Evolutionary conservation across 2,113 vertebrate species (phyloP), one percentile per base, ranked within the genome.

Genomic region (Phalacrocorax carbo): DNA sequence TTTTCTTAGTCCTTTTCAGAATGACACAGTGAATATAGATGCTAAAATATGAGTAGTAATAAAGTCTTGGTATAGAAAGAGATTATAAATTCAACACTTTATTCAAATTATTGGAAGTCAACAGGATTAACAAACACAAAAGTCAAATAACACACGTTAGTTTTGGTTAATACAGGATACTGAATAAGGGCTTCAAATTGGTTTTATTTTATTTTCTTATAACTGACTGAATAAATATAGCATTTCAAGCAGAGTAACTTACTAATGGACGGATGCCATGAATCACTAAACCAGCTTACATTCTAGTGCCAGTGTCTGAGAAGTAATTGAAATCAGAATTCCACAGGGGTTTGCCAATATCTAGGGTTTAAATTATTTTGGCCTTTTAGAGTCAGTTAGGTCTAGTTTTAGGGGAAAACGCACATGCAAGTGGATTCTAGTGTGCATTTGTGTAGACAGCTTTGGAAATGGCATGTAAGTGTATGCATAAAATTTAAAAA

Each of bases 1-100:
- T 87, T n/a, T 84, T 79, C 14, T 92, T 58, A 73, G 34, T 55
- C 25, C 7, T 94, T 94, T 90, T 93, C 42, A 90, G 49, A 82
- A 90, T 58, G 49, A 34, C 48, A 96, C 15, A 79, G 69, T 88
- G 89, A 93, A 96, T 94, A 93, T 38, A 94, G 75, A 86, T 55
- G 61, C 36, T 93, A 93, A 94, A 95, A 76, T 71, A 62, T 86
- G 93, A 95, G 57, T 71, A 73, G 36, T 73, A 78, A 73, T 66
- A 87, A 77, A 93, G 52, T 85, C 60, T 68, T 92, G 42, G 71
- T 88, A 83, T 80, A 94, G 94, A 58, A 64, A 88, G 94, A 95
- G 54, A 49, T 77, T 38, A 90, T 46, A 86, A 32, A 81, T 88
- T 60, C 30, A 49, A 87, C 69, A 58, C 36, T 57, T 78, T 55